phyloP scores from a whole-genome alignment of 2,888 invertebrate species.

The Serrognathus titanus region DNA sequence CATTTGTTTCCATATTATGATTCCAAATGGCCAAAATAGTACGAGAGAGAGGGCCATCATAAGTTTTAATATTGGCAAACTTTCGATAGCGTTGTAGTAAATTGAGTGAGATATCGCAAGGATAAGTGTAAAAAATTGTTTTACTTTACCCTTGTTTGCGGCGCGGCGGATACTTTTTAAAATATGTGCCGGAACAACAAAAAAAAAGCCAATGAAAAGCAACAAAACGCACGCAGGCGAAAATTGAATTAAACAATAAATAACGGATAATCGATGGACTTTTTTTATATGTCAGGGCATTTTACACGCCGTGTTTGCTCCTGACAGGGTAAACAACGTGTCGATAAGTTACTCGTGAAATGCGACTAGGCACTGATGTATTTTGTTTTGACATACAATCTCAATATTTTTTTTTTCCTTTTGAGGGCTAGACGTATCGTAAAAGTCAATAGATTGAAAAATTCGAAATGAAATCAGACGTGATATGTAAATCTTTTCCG shows the following conservation, averaged over 20 bases:
- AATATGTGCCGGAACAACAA: no score
- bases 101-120: no score
- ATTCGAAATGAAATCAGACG: slow-evolving; percentile 27
- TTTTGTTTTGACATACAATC: slow-evolving; percentile 31
- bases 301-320: slow-evolving; percentile 29
- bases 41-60: no score
- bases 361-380: slow-evolving; percentile 32
- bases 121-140: no score
- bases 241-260: slow-evolving; percentile 16
- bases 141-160: no score
- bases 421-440: slow-evolving; percentile 26
- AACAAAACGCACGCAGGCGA: background rate
- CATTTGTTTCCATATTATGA: no score
- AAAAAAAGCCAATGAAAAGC: no score
- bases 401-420: slow-evolving; percentile 12
- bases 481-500: slow-evolving; percentile 22
- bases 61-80: no score
- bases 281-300: slow-evolving; percentile 23
- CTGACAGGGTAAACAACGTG: slow-evolving; percentile 34
- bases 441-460: slow-evolving; percentile 32
- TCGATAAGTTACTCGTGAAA: slow-evolving; percentile 34
- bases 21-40: no score
- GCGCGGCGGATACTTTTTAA: no score
- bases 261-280: slow-evolving; percentile 19
- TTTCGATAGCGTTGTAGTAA: no score